phyloP scores from a whole-genome alignment of 2,797 vertebrate species.

The Mormyrus proboscirostris region DNA sequence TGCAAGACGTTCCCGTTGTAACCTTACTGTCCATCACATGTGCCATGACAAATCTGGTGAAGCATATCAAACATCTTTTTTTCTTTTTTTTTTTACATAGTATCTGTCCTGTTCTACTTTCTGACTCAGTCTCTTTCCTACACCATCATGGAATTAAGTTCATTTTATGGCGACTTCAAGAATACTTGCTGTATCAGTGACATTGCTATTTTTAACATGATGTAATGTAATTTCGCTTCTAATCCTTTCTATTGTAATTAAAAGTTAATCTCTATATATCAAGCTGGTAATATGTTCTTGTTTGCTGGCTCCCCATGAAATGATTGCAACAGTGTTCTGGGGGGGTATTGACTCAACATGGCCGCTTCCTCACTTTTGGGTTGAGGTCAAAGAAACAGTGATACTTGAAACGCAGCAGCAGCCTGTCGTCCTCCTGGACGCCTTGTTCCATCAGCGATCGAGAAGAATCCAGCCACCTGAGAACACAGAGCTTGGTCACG shows the following conservation, averaged over 20 bases:
- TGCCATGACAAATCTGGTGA: background rate
- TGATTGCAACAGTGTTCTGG: background rate
- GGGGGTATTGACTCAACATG: background rate
- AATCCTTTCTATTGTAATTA: background rate
- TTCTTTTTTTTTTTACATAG: background rate
- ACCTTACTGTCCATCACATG: background rate
- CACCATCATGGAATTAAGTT: background rate
- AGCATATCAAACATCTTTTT: background rate
- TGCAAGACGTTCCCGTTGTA: background rate
- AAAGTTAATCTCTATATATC: background rate
- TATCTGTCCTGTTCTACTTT: background rate
- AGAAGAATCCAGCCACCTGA: conserved; percentile 94
- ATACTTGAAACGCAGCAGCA: conserved; percentile 93
- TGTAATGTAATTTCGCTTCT: background rate
- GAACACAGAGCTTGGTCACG: conserved; percentile 22
- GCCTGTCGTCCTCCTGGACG: conserved; percentile 76
- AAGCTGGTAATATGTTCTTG: background rate
- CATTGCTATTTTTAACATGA: background rate
- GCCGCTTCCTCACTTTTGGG: conserved; percentile 75
- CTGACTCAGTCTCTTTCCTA: background rate
- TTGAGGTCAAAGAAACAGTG: conserved; percentile 96
- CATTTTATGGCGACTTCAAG: background rate
- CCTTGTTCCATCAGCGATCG: conserved; percentile 95
- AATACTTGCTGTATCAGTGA: background rate
- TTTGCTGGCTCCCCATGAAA: background rate